Evolutionary conservation across 1,140 invertebrate species (phyloP).

Genomic region (Trypoxylus dichotomus): DNA sequence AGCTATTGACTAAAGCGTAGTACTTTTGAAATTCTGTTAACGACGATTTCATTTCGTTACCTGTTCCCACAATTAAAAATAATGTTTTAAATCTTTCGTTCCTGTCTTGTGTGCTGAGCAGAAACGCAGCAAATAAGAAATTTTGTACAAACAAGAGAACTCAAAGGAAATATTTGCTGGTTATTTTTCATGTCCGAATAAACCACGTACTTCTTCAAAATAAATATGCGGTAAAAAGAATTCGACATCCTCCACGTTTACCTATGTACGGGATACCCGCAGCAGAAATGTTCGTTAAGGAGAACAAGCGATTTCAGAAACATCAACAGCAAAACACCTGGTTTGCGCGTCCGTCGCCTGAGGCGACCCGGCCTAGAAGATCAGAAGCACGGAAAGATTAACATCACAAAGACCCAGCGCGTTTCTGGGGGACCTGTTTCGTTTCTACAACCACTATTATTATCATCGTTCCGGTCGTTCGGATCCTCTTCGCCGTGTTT

Average conservation of each 20-base stretch:
- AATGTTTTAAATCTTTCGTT: too few relatives aligned
- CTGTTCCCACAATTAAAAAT: too few relatives aligned
- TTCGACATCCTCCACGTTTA: background rate
- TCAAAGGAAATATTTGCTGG: too few relatives aligned
- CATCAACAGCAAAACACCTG: conserved; percentile 23
- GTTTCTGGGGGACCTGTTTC: background rate
- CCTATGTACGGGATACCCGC: background rate
- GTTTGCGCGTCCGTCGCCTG: background rate
- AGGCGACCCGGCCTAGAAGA: background rate
- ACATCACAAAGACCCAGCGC: background rate
- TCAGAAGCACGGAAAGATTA: conserved; percentile 16
- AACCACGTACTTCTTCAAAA: background rate
- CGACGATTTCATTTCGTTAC: too few relatives aligned
- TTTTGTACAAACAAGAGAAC: too few relatives aligned
- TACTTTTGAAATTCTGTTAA: too few relatives aligned
- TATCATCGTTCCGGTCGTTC: background rate
- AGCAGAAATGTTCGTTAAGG: background rate
- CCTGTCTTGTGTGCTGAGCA: too few relatives aligned
- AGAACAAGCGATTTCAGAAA: conserved; percentile 13
- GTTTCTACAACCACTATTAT: conserved; percentile 8
- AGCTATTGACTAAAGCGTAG: too few relatives aligned
- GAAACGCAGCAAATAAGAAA: too few relatives aligned
- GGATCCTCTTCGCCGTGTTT: background rate
- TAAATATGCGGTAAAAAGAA: background rate
- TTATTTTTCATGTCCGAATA: background rate